These are phyloP conservation scores for Drosophila pruinosa DNA, from an alignment of 1,140 invertebrate genomes.

Conservation along the genomic window DNA sequence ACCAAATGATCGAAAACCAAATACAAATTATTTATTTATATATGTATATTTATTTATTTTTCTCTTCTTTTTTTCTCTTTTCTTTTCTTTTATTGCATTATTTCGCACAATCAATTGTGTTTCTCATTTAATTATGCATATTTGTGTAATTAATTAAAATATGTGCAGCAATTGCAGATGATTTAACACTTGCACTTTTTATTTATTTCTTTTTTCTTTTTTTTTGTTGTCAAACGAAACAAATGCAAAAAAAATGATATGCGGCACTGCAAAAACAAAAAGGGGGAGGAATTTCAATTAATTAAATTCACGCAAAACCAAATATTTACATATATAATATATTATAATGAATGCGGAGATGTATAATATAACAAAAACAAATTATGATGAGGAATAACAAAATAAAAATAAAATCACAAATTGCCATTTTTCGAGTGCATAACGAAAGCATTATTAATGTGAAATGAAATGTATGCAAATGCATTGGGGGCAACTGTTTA, in stretches of 20 bases:
- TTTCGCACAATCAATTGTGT: conserved; percentile 18
- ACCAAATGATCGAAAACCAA: conserved; percentile 26
- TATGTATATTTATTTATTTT: conserved; percentile 10
- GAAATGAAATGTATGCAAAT: conserved; percentile 1
- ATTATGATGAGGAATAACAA: not conserved
- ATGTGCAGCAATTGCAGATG: too few relatives aligned
- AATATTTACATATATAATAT: not conserved
- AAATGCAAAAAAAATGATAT: conserved; percentile 39
- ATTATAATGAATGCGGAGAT: too few relatives aligned
- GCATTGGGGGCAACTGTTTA: not conserved
- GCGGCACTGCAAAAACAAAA: conserved; percentile 55
- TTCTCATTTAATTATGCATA: conserved; percentile 1
- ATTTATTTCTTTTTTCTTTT: not conserved
- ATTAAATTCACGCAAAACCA: conserved; percentile 28
- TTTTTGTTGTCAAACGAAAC: conserved; percentile 32
- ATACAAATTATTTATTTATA: conserved; percentile 10
- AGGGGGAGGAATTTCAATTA: conserved; percentile 29
- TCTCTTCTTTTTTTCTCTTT: too few relatives aligned
- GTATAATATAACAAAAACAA: not conserved
- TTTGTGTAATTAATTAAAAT: not conserved
- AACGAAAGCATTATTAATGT: too few relatives aligned
- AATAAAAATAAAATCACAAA: conserved; percentile 18
- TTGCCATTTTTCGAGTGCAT: too few relatives aligned
- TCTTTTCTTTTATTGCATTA: not conserved
- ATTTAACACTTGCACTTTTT: conserved; percentile 24